Evolutionary conservation across 2,888 invertebrate genomes (phyloP), one percentile per base, ranked within the genome.

Genomic region (Drosophila flavopinicola): DNA sequence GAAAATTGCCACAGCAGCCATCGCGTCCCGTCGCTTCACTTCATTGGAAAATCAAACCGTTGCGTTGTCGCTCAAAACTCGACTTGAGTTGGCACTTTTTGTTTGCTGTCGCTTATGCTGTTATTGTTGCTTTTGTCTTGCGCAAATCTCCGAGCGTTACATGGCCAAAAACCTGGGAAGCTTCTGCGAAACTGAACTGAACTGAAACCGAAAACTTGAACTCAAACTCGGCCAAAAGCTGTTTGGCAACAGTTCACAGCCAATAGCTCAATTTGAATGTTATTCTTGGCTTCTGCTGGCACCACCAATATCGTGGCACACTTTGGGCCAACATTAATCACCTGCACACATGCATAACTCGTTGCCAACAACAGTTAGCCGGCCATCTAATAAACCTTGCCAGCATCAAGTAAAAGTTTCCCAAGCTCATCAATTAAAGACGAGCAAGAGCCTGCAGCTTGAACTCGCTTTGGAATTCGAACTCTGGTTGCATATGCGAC

Each of bases 31-130:
- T 63, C 65, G 52, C 48, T 39, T 66, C 51, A 66, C 48, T 84
- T 84, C 85, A 52, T 74, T 78, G 76, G 78, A 80, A 80, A 78
- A 70, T 74, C 74, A 66, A 82, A 73, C 76, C 76, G 78, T 68
- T 70, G 78, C 84, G 38, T 65, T 83, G 75, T 73, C 64, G 60
- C 47, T 61, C 47, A 41, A 66, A 70, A 68, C 71, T 52, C 41
- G 78, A 69, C 47, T 52, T 59, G 57, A 59, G 52, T 65, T 69
- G 61, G 39, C 66, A 60, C 66, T 70, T 66, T 65, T 67, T 59
- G 11, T 6, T 20, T 17, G 32, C 3, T 33, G 23, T 32, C 11
- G 4, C n/a, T 15, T 10, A 27, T 37, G 6, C 11, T 13, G n/a
- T 33, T 15, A 3, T 15, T 24, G 38, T 25, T 20, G 38, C 13